Base-by-base conservation (phyloP, 2,113 vertebrate species). In the Hyperopisus bebe region DNA sequence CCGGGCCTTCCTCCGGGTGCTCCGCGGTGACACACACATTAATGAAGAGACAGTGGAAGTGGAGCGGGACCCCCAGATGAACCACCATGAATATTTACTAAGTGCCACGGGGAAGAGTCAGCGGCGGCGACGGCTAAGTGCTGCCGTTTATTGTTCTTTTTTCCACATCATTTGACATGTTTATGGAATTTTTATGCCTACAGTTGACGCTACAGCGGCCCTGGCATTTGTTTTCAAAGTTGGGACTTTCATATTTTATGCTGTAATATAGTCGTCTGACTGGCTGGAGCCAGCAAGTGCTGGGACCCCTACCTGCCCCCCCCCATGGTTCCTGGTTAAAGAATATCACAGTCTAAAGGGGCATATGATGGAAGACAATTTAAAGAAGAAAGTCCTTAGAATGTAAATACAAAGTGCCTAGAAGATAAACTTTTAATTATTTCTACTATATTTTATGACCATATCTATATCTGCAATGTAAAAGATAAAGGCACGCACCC, bases 11-110 rank as follows among this genome's bases (percentile, higher is more conserved):
- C 74, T 5, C 31, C 5, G 15, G 35, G 5, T 7, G 6, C 35
- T 44, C 6, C 46, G 42, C 5, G 13, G n/a, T 19, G 85, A 48
- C 19, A 0, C 46, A 46, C 66, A 53, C 62, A 46, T 77, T 88
- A 88, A 88, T 88, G 88, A 88, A 66, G 88, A 88, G 50, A 53
- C 51, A 88, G 87, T 51, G 35, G 87, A 70, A 88, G 31, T 42
- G 35, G 10, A 27, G 47, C 17, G 48, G 9, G 66, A 82, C 70
- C 88, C 53, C 86, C 53, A 44, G 50, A 58, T 48, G 53, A 88
- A 58, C 86, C 19, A 19, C 35, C 88, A 82, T 80, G 31, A 89
- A 89, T 89, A 89, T 82, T 80, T 39, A 53, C 46, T n/a, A 21
- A 42, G 74, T 42, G 70, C 88, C 70, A 24, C 70, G 5, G 66